phyloP scores from a whole-genome alignment of 2,888 invertebrate species.

The Thereva unica region DNA sequence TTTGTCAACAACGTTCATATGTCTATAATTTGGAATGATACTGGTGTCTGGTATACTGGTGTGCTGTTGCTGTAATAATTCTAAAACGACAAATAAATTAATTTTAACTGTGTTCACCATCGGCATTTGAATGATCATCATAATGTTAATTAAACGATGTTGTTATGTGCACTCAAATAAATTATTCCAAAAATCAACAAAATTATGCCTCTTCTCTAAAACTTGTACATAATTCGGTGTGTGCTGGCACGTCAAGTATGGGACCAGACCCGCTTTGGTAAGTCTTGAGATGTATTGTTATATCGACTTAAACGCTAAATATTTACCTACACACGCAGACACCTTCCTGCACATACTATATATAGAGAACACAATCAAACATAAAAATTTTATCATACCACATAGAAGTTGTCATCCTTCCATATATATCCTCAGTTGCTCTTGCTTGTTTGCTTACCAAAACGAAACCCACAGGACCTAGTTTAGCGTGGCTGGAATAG shows the following conservation, averaged over 20 bases:
- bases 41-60: constrained; percentile 8
- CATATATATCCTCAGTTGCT: too few relatives aligned
- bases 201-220: constrained; percentile 2
- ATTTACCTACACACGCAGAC: background rate
- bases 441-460: too few relatives aligned
- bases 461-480: too few relatives aligned
- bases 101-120: constrained; percentile 29
- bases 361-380: too few relatives aligned
- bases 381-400: too few relatives aligned
- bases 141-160: constrained; percentile 34
- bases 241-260: constrained; percentile 39
- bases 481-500: too few relatives aligned
- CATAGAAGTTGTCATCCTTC: too few relatives aligned
- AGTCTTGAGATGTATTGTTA: constrained; percentile 37
- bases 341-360: too few relatives aligned
- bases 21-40: constrained; percentile 27
- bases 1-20: constrained; percentile 30
- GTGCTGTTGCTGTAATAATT: too few relatives aligned
- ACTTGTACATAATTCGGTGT: constrained; percentile 4
- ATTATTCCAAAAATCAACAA: constrained; percentile 13
- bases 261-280: constrained; percentile 45
- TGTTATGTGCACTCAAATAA: constrained; percentile 28
- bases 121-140: constrained; percentile 26
- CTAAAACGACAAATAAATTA: constrained; percentile 1
- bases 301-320: constrained; percentile 12